Conservation (phyloP, 53 echinoderm and acorn worm genomes). For the Pentamera pediparva region DNA sequence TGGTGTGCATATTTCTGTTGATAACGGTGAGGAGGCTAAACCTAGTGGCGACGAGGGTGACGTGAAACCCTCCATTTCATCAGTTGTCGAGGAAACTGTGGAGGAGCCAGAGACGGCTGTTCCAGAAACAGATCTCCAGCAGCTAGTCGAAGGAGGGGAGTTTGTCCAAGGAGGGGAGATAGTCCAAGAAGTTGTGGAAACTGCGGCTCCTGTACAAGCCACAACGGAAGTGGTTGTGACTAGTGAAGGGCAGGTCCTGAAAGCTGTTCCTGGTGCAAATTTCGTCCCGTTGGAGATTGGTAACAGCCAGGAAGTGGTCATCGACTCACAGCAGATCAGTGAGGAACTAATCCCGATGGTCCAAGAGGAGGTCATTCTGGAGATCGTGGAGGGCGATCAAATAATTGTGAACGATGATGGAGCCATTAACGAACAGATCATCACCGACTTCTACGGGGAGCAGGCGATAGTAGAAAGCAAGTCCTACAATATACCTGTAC, state of each 20-base stretch:
- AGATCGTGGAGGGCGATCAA: slow-evolving; percentile 29
- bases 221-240: slow-evolving; percentile 26
- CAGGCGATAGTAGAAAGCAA: background rate
- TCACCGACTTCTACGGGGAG: slow-evolving; percentile 13
- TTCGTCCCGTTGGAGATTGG: slow-evolving; percentile 12
- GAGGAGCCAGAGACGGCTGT: too few relatives aligned
- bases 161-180: too few relatives aligned
- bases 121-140: too few relatives aligned
- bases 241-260: slow-evolving; percentile 14
- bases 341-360: slow-evolving; percentile 36
- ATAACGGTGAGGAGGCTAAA: background rate
- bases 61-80: too few relatives aligned
- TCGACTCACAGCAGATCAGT: slow-evolving; percentile 31
- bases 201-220: background rate
- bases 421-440: background rate
- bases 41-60: too few relatives aligned
- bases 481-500: slow-evolving; percentile 5
- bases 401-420: slow-evolving; percentile 23
- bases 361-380: slow-evolving; percentile 30
- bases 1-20: background rate
- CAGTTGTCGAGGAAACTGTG: too few relatives aligned
- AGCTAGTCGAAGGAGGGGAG: too few relatives aligned
- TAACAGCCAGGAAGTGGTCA: slow-evolving; percentile 19
- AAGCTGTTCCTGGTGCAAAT: slow-evolving; percentile 11
- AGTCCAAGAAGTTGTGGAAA: too few relatives aligned